Conservation (phyloP, 2,113 vertebrate genomes). For the Heloderma charlesbogerti region DNA sequence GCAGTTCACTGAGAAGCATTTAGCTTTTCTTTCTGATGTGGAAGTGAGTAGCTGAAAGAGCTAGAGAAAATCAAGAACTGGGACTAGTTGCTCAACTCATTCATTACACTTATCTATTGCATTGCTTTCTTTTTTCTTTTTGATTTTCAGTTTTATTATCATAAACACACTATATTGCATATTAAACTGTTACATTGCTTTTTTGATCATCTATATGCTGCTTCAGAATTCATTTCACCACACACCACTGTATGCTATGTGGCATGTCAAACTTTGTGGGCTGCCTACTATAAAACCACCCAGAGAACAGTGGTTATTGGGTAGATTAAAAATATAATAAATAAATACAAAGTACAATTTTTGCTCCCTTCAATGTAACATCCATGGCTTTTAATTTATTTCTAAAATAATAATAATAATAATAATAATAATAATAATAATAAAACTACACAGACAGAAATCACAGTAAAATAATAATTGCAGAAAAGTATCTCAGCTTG, state of each 20-base stretch:
- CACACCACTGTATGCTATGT: background rate
- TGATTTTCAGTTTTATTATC: background rate
- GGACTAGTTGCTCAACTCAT: background rate
- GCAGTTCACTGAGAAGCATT: background rate
- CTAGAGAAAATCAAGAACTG: background rate
- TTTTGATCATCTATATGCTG: background rate
- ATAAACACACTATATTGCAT: background rate
- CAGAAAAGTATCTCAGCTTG: background rate
- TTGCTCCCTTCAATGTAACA: background rate
- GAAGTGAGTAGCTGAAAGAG: slow-evolving; percentile 2
- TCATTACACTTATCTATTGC: background rate
- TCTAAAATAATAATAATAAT: background rate
- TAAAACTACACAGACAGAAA: background rate
- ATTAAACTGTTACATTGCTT: background rate
- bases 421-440: too few relatives aligned
- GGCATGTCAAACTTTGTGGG: background rate
- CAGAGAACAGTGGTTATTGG: too few relatives aligned
- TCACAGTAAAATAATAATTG: background rate
- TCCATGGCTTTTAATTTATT: background rate
- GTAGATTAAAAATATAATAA: too few relatives aligned
- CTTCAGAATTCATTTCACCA: background rate
- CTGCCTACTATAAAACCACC: background rate
- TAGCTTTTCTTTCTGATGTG: slow-evolving; percentile 10
- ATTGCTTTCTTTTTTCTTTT: background rate
- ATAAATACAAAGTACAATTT: background rate